phyloP scores from a whole-genome alignment of 2,797 vertebrate species.

The Chaunax sp. region DNA sequence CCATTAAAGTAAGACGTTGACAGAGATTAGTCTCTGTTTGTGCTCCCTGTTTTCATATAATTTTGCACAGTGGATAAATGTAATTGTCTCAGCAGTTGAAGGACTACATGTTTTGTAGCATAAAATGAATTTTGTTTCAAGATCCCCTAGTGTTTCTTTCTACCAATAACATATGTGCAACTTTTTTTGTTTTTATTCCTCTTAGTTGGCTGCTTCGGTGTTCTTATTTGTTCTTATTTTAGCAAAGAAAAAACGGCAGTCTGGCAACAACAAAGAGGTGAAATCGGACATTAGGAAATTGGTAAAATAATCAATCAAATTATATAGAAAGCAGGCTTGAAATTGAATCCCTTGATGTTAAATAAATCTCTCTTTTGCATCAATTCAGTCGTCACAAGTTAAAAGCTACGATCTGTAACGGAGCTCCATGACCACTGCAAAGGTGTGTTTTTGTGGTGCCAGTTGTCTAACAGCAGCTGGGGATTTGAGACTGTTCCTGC shows the following conservation, averaged over 20 bases:
- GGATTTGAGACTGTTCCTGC: constrained; percentile 48
- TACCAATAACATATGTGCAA: constrained; percentile 20
- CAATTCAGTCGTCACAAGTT: constrained; percentile 8
- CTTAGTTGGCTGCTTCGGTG: too few species aligned
- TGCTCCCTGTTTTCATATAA: constrained; percentile 12
- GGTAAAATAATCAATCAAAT: constrained; percentile 14
- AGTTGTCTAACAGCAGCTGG: constrained; percentile 28
- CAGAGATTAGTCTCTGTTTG: constrained; percentile 20
- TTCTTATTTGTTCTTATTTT: constrained; percentile 14
- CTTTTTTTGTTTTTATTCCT: too few species aligned
- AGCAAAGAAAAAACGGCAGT: constrained; percentile 17
- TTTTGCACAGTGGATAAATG: constrained; percentile 31
- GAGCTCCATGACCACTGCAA: constrained; percentile 22
- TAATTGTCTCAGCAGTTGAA: constrained; percentile 19
- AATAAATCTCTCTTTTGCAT: constrained; percentile 43
- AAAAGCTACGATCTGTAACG: neutral
- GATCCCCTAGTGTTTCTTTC: constrained; percentile 24
- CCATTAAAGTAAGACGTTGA: constrained; percentile 31
- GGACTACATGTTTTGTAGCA: constrained; percentile 34
- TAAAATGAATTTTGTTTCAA: constrained; percentile 12
- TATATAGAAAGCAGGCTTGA: constrained; percentile 8
- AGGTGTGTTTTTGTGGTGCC: constrained; percentile 35
- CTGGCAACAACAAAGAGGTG: constrained; percentile 33
- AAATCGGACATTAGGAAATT: constrained; percentile 1
- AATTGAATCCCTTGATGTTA: constrained; percentile 37